Evolutionary conservation across 2,888 invertebrate genomes (phyloP), one percentile per base, ranked within the genome.

Genomic region (Agriopis marginaria): DNA sequence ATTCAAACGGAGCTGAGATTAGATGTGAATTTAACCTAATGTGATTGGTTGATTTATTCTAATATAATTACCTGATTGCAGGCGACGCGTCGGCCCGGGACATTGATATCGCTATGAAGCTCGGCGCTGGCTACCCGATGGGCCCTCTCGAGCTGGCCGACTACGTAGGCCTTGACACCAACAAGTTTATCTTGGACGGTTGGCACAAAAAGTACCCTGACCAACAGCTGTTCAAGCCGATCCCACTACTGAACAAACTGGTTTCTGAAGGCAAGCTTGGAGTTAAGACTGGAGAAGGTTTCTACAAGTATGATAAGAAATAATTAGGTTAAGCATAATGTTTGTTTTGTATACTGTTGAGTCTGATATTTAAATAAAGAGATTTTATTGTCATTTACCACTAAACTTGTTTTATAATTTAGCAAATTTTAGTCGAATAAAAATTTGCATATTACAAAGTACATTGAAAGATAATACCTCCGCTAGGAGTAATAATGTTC

Each of bases 91-190:
- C 96, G 10, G 95, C 96, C 0, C 85, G 93, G 75, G 98, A 98
- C 86, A 97, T 98, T 70, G 98, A 98, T 82, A 96, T 93, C 17
- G 98, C 97, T 0, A 98, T 98, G 97, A 98, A 97, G 88, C 91
- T 98, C 40, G 98, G 98, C 7, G 97, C 97, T 17, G 97, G 97
- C 0, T 95, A 97, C 88, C 98, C 98, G 0, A 98, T 98, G 98
- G 98, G 98, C 10, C 98, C 98, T 0, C 95, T 98, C 70, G 98
- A 98, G 86, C 89, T 98, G 47, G 94, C 96, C 0, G 98, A 98
- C 91, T 98, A 97, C 87, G 97, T 97, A 0, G 98, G 98, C 0
- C 93, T 97, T 5, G 98, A 98, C 86, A 98, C 97, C 0, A 96
- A 95, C 73, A 95, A 96, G 82, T 96, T 95, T 77, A 97, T 97